Conservation (phyloP, 2,888 invertebrate species). For the Myathropa florea region DNA sequence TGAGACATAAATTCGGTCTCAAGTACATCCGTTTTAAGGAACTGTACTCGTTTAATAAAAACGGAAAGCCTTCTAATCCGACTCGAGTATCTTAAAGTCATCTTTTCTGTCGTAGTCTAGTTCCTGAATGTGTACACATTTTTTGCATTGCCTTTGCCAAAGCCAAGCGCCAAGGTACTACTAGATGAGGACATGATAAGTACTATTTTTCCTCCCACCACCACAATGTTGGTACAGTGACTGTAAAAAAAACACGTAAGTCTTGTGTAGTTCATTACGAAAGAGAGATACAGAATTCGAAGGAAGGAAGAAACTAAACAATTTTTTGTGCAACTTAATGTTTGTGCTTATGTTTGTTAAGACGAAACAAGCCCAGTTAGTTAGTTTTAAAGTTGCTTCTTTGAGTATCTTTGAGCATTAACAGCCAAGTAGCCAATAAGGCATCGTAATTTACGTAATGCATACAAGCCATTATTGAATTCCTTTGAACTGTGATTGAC, state of each 20-base stretch:
- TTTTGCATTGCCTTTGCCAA: slow-evolving; percentile 27
- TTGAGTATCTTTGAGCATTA: slow-evolving; percentile 36
- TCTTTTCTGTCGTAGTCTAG: slow-evolving; percentile 60
- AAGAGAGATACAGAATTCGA: not conserved
- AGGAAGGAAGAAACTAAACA: slow-evolving; percentile 24
- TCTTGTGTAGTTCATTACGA: no score
- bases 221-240: not conserved
- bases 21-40: not conserved
- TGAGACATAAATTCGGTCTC: not conserved
- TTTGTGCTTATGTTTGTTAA: slow-evolving; percentile 27
- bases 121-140: slow-evolving; percentile 1
- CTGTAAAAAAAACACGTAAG: not conserved
- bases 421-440: slow-evolving; percentile 48
- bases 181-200: slow-evolving; percentile 61
- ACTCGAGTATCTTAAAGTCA: slow-evolving; percentile 59
- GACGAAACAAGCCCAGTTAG: not conserved
- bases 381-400: not conserved
- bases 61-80: slow-evolving; percentile 57
- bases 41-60: not conserved
- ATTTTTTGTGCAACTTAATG: slow-evolving; percentile 50
- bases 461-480: slow-evolving; percentile 65
- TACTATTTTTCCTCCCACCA: slow-evolving; percentile 12
- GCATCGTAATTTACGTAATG: slow-evolving; percentile 58
- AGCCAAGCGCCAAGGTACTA: slow-evolving; percentile 48
- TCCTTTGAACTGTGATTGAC: slow-evolving; percentile 70